Conservation (phyloP, 2,888 invertebrate species). For the Cephus runcator region DNA sequence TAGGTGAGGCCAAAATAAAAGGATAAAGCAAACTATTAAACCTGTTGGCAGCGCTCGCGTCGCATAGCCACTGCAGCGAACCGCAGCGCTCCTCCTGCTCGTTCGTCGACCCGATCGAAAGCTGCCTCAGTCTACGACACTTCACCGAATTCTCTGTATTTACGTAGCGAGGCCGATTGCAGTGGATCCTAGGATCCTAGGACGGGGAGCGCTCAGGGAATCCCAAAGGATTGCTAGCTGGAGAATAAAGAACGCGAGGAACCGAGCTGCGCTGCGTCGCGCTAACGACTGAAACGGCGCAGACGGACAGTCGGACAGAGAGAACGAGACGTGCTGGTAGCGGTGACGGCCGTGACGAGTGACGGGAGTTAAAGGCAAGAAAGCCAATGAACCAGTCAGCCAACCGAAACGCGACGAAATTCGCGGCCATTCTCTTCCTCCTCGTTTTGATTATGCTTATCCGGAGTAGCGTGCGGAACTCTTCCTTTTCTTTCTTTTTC, state of each 20-base stretch:
- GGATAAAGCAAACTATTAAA: constrained; percentile 17
- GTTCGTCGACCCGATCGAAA: constrained; percentile 24
- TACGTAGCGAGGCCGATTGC: background rate
- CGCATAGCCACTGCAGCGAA: constrained; percentile 35
- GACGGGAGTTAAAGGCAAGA: constrained; percentile 21
- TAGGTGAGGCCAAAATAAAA: background rate
- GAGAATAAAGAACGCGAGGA: background rate
- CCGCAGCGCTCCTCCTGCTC: constrained; percentile 16
- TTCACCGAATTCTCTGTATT: background rate
- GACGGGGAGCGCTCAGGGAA: background rate
- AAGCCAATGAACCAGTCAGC: constrained; percentile 41
- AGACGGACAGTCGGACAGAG: background rate
- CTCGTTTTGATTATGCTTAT: background rate
- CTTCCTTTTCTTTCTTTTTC: background rate
- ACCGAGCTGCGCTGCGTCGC: background rate
- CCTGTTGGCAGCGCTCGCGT: constrained; percentile 33
- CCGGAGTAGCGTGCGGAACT: too few species aligned
- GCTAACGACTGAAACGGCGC: background rate
- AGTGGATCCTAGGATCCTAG: background rate
- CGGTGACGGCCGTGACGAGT: constrained; percentile 1
- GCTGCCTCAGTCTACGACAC: background rate
- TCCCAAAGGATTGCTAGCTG: background rate
- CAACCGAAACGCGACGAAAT: constrained; percentile 31
- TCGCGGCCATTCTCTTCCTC: background rate
- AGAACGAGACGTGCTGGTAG: background rate